These are phyloP conservation scores for Diabrotica undecimpunctata DNA, from an alignment of 1,140 invertebrate species.

Conservation along the genomic window DNA sequence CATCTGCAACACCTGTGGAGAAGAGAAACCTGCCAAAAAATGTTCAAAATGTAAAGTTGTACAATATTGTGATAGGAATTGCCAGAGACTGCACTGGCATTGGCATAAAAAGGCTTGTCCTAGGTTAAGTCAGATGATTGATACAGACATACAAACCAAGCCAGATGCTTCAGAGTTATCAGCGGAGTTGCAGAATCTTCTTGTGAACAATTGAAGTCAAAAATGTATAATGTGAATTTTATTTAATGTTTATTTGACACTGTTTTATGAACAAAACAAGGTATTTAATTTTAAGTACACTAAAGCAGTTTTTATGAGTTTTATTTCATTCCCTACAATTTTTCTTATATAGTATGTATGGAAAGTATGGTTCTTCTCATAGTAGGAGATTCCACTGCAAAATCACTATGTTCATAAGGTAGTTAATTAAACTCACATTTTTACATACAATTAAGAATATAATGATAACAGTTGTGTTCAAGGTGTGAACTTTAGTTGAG, in stretches of 20 bases:
- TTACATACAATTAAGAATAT: too few species aligned
- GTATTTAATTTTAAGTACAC: neutral
- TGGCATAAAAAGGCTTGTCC: conserved; percentile 88
- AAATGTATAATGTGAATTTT: neutral
- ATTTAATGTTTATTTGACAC: neutral
- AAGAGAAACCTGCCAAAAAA: conserved; percentile 84
- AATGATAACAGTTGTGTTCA: too few species aligned
- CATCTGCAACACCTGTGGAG: conserved; percentile 83
- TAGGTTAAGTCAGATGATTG: conserved; percentile 48
- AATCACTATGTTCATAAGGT: too few species aligned
- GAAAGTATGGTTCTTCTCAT: too few species aligned
- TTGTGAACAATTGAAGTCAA: conserved; percentile 20
- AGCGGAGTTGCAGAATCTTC: conserved; percentile 24
- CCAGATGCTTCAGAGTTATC: conserved; percentile 20
- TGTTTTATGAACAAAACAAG: neutral
- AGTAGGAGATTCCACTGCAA: too few species aligned
- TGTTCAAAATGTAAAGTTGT: conserved; percentile 94
- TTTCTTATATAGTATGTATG: too few species aligned
- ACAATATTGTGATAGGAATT: conserved; percentile 89
- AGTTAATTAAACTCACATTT: too few species aligned
- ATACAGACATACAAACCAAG: conserved; percentile 11
- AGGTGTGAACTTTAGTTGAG: too few species aligned
- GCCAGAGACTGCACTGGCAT: conserved; percentile 94
- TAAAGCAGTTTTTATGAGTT: neutral
- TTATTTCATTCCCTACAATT: too few species aligned